These are phyloP conservation scores for Mormyrus lacerda DNA, from an alignment of 2,113 vertebrate species.

Conservation along the genomic window DNA sequence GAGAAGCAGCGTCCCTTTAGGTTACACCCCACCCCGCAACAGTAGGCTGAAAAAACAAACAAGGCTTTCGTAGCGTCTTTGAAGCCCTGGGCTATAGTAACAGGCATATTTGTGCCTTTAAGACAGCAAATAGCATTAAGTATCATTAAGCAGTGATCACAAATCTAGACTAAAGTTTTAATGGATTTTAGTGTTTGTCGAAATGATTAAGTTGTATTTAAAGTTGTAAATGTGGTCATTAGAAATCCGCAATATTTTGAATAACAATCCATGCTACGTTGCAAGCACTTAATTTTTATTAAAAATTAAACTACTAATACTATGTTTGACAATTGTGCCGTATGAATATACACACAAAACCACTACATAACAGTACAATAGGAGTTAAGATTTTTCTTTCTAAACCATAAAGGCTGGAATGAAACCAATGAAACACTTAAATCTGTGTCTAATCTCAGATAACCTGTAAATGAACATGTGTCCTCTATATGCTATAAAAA, in stretches of 20 bases:
- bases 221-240: not conserved
- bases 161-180: not conserved
- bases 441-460: not conserved
- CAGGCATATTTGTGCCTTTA: not conserved
- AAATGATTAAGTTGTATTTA: not conserved
- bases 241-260: not conserved
- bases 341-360: not conserved
- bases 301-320: no score
- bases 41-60: not conserved
- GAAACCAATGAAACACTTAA: not conserved
- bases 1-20: not conserved
- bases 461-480: not conserved
- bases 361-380: not conserved
- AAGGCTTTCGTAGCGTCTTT: not conserved
- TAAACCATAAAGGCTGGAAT: not conserved
- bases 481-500: not conserved
- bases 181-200: not conserved
- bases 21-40: not conserved
- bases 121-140: not conserved
- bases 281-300: not conserved
- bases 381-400: not conserved
- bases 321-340: not conserved
- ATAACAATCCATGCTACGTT: not conserved
- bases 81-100: not conserved
- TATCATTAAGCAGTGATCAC: not conserved